Conservation (phyloP, 2,888 invertebrate genomes). For the Pteria penguin region DNA sequence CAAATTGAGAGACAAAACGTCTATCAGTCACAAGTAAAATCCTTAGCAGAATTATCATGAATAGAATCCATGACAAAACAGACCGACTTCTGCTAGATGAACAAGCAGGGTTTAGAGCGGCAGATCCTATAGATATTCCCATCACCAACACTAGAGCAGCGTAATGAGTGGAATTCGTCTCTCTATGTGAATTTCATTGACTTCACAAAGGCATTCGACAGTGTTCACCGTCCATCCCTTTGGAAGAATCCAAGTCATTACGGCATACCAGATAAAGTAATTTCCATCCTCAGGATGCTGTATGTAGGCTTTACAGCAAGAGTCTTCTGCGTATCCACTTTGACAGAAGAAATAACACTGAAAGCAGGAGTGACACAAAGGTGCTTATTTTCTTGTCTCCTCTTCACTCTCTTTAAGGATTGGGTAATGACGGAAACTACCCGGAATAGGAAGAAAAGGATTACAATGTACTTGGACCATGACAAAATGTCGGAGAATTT, state of each 20-base stretch:
- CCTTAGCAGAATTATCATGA: too few relatives aligned
- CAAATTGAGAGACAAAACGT: too few relatives aligned
- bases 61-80: too few relatives aligned
- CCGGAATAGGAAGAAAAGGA: neutral
- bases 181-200: slow-evolving; percentile 9
- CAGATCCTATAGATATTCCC: too few relatives aligned
- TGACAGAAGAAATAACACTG: neutral
- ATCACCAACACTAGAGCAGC: too few relatives aligned
- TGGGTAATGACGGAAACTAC: neutral
- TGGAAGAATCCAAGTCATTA: neutral
- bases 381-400: neutral
- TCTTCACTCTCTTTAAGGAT: neutral
- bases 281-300: slow-evolving; percentile 6
- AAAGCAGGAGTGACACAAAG: neutral
- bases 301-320: neutral
- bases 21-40: too few relatives aligned
- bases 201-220: slow-evolving; percentile 10
- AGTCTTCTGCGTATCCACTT: neutral
- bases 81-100: too few relatives aligned
- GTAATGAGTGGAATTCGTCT: slow-evolving; percentile 1
- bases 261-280: too few relatives aligned
- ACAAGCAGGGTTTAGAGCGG: too few relatives aligned
- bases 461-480: too few relatives aligned
- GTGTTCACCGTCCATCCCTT: neutral
- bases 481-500: neutral